Percentiles rank a stretch among this genome's conserved stretches.
These are phyloP conservation scores for Notodonta ziczac DNA, from an alignment of 2,888 invertebrate genomes.

Conservation along the genomic window DNA sequence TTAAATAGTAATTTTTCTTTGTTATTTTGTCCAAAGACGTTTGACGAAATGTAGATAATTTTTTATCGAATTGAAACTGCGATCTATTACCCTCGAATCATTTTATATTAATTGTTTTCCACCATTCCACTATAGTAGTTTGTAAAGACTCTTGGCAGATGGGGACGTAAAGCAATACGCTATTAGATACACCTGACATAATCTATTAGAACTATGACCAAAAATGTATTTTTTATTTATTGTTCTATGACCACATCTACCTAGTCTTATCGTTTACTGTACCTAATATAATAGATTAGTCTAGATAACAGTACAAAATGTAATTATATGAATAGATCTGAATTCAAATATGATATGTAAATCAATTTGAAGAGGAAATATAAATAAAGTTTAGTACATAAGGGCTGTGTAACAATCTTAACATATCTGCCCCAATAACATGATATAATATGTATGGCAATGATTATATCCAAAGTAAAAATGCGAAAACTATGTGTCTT, in stretches of 20 bases:
- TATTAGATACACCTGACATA: no score
- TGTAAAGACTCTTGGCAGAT: no score
- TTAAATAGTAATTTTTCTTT: not conserved
- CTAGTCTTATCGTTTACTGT: not conserved
- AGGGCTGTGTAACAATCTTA: no score
- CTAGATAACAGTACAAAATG: conserved; percentile 3
- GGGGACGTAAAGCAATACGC: no score
- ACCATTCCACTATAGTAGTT: conserved; percentile 1
- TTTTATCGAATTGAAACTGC: conserved; percentile 3
- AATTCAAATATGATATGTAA: conserved; percentile 14
- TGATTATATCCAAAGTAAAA: no score
- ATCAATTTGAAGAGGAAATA: not conserved
- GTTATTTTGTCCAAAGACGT: not conserved
- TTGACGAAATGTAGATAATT: not conserved
- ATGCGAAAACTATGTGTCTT: no score
- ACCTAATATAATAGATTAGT: not conserved
- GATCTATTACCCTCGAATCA: conserved; percentile 19
- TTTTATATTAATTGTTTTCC: not conserved
- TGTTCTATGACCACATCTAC: no score
- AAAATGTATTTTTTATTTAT: no score
- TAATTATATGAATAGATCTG: conserved; percentile 56
- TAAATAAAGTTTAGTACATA: no score
- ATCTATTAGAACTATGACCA: no score
- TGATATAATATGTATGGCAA: no score
- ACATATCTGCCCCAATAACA: no score